These are phyloP conservation scores for Brachionus koreanus DNA, from an alignment of 1,140 invertebrate species.

Conservation along the genomic window DNA sequence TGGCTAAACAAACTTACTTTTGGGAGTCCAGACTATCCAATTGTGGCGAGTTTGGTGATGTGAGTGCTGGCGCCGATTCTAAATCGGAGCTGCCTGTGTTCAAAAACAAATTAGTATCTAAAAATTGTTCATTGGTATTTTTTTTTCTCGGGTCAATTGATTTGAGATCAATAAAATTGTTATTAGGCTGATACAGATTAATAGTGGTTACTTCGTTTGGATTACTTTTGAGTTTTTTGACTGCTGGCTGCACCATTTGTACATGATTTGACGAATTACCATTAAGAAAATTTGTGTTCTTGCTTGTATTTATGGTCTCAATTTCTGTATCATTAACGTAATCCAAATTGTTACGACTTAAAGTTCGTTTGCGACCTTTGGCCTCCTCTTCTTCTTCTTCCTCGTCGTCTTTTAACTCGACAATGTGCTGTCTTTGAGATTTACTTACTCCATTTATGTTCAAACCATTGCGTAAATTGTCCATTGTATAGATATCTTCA, in stretches of 20 bases:
- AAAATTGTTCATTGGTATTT: constrained; percentile 13
- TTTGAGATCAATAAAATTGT: constrained; percentile 35
- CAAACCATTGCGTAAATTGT: background rate
- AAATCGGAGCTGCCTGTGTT: background rate
- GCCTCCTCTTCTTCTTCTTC: background rate
- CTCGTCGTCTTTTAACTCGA: constrained; percentile 11
- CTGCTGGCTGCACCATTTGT: background rate
- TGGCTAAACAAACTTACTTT: background rate
- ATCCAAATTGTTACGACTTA: background rate
- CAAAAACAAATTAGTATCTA: constrained; percentile 35
- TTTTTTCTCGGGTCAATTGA: background rate
- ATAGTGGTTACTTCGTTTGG: constrained; percentile 19
- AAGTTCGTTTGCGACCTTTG: background rate
- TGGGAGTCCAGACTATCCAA: background rate
- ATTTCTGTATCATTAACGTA: constrained; percentile 23
- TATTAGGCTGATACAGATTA: constrained; percentile 27
- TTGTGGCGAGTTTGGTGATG: background rate
- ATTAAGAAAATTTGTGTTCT: background rate
- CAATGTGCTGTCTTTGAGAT: background rate
- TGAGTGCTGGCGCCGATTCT: background rate
- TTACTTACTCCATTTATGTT: background rate
- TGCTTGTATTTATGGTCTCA: constrained; percentile 18
- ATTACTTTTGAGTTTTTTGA: constrained; percentile 10
- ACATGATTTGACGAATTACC: background rate
- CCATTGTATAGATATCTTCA: background rate